Conservation (phyloP, 2,113 vertebrate species). For the Carollia perspicillata region DNA sequence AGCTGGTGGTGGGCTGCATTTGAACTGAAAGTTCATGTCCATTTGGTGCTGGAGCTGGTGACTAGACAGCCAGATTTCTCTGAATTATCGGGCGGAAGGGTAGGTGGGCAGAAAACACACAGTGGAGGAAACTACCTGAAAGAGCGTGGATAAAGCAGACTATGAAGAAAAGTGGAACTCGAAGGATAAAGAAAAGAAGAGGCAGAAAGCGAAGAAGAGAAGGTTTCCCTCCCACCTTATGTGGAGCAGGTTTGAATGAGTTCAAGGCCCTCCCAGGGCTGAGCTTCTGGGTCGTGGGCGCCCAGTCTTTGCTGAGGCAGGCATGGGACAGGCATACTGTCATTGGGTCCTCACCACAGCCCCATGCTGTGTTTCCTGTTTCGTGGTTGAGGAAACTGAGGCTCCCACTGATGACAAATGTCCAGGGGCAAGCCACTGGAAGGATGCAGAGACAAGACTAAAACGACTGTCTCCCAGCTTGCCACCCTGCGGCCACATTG, state of each 20-base stretch:
- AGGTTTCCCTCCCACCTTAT: not conserved
- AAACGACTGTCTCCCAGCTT: not conserved
- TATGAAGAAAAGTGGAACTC: not conserved
- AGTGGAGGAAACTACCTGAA: slow-evolving; percentile 71
- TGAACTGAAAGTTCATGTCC: not conserved
- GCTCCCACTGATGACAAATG: not conserved
- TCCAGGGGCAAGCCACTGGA: not conserved
- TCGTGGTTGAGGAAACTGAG: not conserved
- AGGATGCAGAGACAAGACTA: not conserved
- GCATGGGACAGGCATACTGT: accelerated
- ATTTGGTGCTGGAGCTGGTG: not conserved
- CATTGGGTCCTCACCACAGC: not conserved
- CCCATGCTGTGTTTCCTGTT: not conserved
- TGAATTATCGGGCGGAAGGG: not conserved
- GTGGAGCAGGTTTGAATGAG: not conserved
- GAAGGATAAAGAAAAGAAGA: not conserved
- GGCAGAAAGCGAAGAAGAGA: not conserved
- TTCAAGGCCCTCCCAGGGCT: not conserved
- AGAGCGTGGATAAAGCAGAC: not conserved
- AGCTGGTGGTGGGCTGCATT: not conserved
- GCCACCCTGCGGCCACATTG: not conserved
- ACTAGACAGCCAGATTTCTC: not conserved
- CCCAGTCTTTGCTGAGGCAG: not conserved
- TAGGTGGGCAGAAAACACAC: slow-evolving; percentile 51
- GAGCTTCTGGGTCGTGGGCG: not conserved